Evolutionary conservation across 2,113 vertebrate species (phyloP), one percentile per base, ranked within the genome.

Genomic region (Tinamus guttatus): DNA sequence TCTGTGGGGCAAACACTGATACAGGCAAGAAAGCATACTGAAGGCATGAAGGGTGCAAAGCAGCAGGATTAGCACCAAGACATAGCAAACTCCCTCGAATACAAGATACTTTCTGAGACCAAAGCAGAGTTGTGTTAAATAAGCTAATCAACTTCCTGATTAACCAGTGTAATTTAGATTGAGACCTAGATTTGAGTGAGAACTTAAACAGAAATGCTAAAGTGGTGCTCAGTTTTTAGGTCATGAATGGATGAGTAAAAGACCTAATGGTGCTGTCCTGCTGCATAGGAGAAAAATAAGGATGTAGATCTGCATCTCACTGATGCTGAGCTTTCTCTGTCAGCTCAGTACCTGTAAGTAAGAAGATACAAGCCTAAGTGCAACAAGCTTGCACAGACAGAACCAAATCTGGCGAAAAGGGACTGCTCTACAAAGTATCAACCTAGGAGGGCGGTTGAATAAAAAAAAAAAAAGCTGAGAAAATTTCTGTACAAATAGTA

Each of bases 111-210:
- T 82, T n/a, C 38, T 67, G 34, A 40, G 30, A 52, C 8, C 40
- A 78, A 78, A 73, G 14, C 18, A 62, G 52, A 68, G 77, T 27
- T 41, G 36, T 7, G 13, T 40, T 79, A 40, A 69, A 58, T 52
- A 52, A 52, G 25, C 30, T 34, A 79, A 34, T 4, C 0, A 2
- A 9, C 24, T 22, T 41, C 54, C 34, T 49, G 9, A 45, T 62
- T 62, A 73, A 40, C 11, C 38, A 36, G 25, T 21, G 24, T 78
- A 62, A 78, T 51, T 63, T 47, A 36, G 43, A 65, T 75, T 69
- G 40, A 28, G 38, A 15, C 9, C 38, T 10, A 58, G 51, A 69
- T 5, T 49, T 0, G 1, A 45, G 54, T 0, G 2, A 45, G 16
- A 9, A 11, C 8, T 21, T 16, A 4, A 16, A 14, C 25, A 71